Evolutionary conservation across 2,113 vertebrate species (phyloP).

Genomic region (Nicator chloris): DNA sequence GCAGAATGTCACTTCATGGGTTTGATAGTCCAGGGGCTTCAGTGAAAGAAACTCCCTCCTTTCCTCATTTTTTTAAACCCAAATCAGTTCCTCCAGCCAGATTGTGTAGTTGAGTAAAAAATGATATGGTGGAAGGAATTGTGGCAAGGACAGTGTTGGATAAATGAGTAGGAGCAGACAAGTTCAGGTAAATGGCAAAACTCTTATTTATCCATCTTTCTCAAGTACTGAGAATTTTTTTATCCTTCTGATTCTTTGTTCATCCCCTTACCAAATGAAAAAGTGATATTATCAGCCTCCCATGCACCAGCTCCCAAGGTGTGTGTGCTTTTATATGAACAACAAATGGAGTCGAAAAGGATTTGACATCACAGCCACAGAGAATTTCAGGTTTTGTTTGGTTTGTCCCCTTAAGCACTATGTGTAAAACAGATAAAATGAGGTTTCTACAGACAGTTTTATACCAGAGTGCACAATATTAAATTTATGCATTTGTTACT

Average conservation of each 20-base stretch:
- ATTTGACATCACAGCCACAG: neutral
- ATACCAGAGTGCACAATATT: neutral
- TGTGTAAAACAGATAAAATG: neutral
- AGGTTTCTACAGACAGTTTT: neutral
- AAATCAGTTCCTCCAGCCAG: neutral
- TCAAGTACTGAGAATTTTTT: neutral
- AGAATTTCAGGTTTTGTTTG: neutral
- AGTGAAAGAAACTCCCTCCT: neutral
- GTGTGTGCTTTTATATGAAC: neutral
- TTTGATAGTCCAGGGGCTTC: neutral
- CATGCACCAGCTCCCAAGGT: neutral
- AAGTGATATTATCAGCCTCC: neutral
- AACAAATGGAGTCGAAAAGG: neutral
- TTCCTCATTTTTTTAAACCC: neutral
- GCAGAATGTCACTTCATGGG: neutral
- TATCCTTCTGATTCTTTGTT: neutral
- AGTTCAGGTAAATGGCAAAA: neutral
- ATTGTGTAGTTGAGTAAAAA: neutral
- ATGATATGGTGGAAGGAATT: neutral
- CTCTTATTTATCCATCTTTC: neutral
- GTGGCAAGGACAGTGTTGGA: neutral
- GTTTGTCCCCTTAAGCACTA: neutral
- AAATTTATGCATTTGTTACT: neutral
- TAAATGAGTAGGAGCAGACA: neutral
- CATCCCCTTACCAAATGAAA: neutral